Conservation (phyloP, 2,888 invertebrate genomes). For the Lagria hirta region DNA sequence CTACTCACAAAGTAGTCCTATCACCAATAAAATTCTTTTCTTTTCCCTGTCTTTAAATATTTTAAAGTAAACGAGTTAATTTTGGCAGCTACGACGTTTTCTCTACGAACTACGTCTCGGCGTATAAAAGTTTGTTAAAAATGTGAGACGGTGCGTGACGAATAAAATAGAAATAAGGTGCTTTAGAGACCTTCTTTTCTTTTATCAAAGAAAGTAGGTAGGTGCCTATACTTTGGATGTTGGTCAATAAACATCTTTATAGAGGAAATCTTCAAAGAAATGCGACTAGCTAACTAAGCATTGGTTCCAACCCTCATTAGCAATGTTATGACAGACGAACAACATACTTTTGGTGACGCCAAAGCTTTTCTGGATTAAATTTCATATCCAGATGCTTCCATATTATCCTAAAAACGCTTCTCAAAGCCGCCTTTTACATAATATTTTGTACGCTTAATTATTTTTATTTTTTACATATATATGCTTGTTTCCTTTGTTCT, state of each 20-base stretch:
- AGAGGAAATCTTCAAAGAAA: constrained; percentile 11
- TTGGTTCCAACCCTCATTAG: constrained; percentile 31
- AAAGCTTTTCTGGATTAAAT: constrained; percentile 27
- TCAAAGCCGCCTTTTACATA: too few species aligned
- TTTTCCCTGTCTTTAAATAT: constrained; percentile 14
- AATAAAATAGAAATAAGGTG: constrained; percentile 21
- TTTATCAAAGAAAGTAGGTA: too few species aligned
- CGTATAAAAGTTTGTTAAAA: constrained; percentile 34
- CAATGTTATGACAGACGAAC: constrained; percentile 37
- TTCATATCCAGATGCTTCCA: constrained; percentile 18
- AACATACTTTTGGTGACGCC: constrained; percentile 34
- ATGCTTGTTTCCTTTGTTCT: too few species aligned
- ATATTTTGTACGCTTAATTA: too few species aligned
- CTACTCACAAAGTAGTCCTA: constrained; percentile 37
- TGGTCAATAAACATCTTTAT: constrained; percentile 1
- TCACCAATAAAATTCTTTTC: constrained; percentile 13
- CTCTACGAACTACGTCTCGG: neutral
- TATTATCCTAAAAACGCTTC: constrained; percentile 3
- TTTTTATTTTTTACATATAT: too few species aligned
- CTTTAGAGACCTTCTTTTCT: too few species aligned
- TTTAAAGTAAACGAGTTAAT: constrained; percentile 20
- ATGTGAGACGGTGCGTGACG: constrained; percentile 32
- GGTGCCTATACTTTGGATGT: too few species aligned
- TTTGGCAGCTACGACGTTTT: constrained; percentile 6
- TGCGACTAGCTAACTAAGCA: constrained; percentile 1